A percentile compares a stretch with the other conserved stretches of the same genome.
These are phyloP conservation scores for Andrena bucephala DNA, from an alignment of 2,888 invertebrate genomes.

Conservation along the genomic window DNA sequence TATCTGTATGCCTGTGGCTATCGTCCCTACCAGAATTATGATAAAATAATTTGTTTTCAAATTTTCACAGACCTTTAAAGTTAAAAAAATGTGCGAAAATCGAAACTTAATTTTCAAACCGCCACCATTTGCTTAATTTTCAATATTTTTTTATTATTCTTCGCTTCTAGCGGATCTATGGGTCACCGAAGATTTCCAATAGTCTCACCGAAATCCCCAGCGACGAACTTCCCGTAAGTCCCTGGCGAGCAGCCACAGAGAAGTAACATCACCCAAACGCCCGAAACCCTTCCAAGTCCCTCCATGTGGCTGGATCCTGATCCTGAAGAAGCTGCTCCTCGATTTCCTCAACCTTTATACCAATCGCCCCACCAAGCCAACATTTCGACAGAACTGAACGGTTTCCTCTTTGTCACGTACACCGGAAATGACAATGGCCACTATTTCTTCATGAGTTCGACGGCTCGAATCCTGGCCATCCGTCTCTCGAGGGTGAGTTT, in stretches of 20 bases:
- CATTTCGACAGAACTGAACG: neutral
- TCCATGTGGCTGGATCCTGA: conserved; percentile 47
- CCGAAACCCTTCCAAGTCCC: neutral
- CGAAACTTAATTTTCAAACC: too few species aligned
- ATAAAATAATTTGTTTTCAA: too few species aligned
- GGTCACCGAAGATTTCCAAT: too few species aligned
- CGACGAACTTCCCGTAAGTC: conserved; percentile 16
- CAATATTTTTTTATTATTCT: too few species aligned
- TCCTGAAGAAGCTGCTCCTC: conserved; percentile 35
- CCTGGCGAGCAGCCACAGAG: conserved; percentile 20
- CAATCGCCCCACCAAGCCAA: conserved; percentile 47
- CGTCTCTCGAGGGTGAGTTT: conserved; percentile 4
- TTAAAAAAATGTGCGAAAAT: too few species aligned
- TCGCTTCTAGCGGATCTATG: too few species aligned
- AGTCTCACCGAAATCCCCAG: conserved; percentile 55
- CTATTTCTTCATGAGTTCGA: conserved; percentile 69
- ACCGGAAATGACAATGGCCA: conserved; percentile 29
- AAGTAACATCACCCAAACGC: conserved; percentile 21
- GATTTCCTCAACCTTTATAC: conserved; percentile 64
- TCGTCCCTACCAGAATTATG: too few species aligned
- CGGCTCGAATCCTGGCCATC: conserved; percentile 32
- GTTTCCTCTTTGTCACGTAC: conserved; percentile 40
- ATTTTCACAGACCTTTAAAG: too few species aligned
- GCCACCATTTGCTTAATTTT: too few species aligned
- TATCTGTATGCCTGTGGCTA: too few species aligned